Conservation (phyloP, 2,888 invertebrate genomes). For the Bembecia ichneumoniformis region DNA sequence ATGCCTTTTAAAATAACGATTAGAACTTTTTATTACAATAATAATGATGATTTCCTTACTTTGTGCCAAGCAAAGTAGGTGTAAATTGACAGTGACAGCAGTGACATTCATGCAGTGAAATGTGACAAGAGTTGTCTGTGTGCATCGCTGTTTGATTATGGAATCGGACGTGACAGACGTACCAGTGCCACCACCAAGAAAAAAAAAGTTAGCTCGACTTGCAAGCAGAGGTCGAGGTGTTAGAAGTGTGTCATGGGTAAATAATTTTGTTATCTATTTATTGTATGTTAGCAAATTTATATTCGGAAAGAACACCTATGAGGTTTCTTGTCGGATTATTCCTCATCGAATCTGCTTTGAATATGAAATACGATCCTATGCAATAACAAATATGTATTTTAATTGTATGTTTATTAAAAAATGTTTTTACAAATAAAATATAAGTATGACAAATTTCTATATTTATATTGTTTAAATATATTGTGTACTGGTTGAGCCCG, state of each 20-base stretch:
- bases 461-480: background rate
- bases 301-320: too few species aligned
- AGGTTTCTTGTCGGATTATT: too few species aligned
- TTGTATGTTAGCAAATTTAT: background rate
- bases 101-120: constrained; percentile 14
- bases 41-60: constrained; percentile 35
- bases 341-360: too few species aligned
- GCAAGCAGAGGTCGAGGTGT: constrained; percentile 42
- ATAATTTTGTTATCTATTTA: background rate
- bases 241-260: constrained; percentile 60
- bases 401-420: too few species aligned
- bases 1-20: too few species aligned
- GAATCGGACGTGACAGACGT: constrained; percentile 21
- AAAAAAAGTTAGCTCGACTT: constrained; percentile 56
- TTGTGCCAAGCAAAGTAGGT: constrained; percentile 40
- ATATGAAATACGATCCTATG: too few species aligned
- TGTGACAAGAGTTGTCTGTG: constrained; percentile 18
- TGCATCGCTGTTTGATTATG: constrained; percentile 31
- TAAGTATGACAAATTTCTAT: background rate
- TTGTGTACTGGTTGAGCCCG: too few species aligned
- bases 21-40: too few species aligned
- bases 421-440: background rate
- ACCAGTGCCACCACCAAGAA: constrained; percentile 61
- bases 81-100: constrained; percentile 22
- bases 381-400: too few species aligned